Conservation (phyloP, 2,797 vertebrate genomes). For the Champsocephalus esox region DNA sequence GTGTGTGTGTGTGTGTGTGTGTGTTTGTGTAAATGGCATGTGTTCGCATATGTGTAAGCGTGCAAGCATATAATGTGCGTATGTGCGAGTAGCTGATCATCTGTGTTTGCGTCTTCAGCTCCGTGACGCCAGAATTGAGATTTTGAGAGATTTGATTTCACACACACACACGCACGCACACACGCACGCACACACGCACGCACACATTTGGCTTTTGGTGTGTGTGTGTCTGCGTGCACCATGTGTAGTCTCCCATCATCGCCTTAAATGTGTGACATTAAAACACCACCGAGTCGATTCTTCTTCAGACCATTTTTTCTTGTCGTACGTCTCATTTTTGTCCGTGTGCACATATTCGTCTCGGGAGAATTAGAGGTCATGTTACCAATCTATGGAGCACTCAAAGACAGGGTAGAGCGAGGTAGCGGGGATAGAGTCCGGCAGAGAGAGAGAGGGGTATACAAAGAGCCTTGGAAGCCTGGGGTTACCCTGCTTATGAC, state of each 20-base stretch:
- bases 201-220: conserved; percentile 20
- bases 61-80: conserved; percentile 71
- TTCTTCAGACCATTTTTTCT: conserved; percentile 65
- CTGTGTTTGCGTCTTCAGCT: conserved; percentile 78
- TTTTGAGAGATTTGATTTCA: conserved; percentile 81
- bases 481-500: conserved; percentile 70
- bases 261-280: conserved; percentile 86
- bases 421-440: conserved; percentile 42
- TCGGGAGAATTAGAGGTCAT: conserved; percentile 78
- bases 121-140: conserved; percentile 78
- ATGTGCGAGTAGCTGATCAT: conserved; percentile 67
- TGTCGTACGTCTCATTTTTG: conserved; percentile 65
- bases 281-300: conserved; percentile 85
- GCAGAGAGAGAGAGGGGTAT: conserved; percentile 28
- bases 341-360: conserved; percentile 63
- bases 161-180: too few relatives aligned
- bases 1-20: conserved; percentile 50
- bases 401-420: conserved; percentile 59
- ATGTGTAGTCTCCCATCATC: conserved; percentile 77
- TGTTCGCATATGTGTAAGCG: conserved; percentile 71
- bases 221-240: conserved; percentile 38
- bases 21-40: conserved; percentile 24
- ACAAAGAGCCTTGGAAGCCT: conserved; percentile 60
- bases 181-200: too few relatives aligned
- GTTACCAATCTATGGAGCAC: conserved; percentile 73